Percentiles rank a stretch among this genome's conserved stretches.
These are phyloP conservation scores for Heteromurus nitidus DNA, from an alignment of 2,888 invertebrate species.

Conservation along the genomic window DNA sequence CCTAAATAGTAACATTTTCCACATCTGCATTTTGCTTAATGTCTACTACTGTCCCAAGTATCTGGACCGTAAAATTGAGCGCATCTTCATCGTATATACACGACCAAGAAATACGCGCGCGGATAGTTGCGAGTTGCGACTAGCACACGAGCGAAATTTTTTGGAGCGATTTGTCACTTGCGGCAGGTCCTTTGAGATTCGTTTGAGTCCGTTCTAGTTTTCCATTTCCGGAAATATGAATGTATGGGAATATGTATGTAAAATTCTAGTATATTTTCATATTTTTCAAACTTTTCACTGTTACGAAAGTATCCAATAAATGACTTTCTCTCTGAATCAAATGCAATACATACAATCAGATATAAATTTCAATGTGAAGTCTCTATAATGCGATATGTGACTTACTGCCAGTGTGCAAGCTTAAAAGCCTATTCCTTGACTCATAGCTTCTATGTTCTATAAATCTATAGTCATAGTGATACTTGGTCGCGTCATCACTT, in stretches of 20 bases:
- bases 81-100: neutral
- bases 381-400: neutral
- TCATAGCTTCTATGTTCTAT: too few species aligned
- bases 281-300: neutral
- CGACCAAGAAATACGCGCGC: too few species aligned
- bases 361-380: neutral
- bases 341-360: neutral
- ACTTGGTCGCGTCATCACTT: neutral
- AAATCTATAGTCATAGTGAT: too few species aligned
- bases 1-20: neutral
- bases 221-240: too few species aligned
- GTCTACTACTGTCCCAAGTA: neutral
- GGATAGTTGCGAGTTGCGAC: neutral
- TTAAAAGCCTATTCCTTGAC: too few species aligned
- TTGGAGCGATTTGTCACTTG: too few species aligned
- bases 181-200: too few species aligned
- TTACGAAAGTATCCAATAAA: too few species aligned
- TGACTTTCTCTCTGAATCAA: neutral
- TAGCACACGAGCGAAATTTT: neutral
- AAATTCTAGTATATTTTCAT: neutral
- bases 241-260: neutral
- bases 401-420: neutral
- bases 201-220: too few species aligned
- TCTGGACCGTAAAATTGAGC: too few species aligned
- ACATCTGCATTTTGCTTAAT: neutral